These are phyloP conservation scores for Apodemia mormo DNA, from an alignment of 2,888 invertebrate genomes.

Conservation along the genomic window DNA sequence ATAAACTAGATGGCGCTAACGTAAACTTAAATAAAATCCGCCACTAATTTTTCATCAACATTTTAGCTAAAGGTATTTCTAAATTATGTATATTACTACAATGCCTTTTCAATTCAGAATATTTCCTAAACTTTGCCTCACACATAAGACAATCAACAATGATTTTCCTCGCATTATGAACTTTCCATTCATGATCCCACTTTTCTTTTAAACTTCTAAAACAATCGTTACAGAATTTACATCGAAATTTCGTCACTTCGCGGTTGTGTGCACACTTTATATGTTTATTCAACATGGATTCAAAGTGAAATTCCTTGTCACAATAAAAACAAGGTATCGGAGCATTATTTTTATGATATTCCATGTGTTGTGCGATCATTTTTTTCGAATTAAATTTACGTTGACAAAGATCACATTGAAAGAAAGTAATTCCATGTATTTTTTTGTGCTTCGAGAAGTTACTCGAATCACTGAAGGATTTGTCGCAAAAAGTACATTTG, in stretches of 20 bases:
- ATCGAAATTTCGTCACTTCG: slow-evolving; percentile 50
- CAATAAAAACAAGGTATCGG: slow-evolving; percentile 62
- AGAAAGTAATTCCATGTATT: slow-evolving; percentile 62
- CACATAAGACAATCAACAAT: slow-evolving; percentile 67
- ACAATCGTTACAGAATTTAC: slow-evolving; percentile 58
- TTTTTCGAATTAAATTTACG: slow-evolving; percentile 75
- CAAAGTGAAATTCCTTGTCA: slow-evolving; percentile 61
- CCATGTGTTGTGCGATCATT: slow-evolving; percentile 71
- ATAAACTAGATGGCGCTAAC: slow-evolving; percentile 29
- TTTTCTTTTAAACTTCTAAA: slow-evolving; percentile 64
- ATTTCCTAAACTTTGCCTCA: slow-evolving; percentile 66
- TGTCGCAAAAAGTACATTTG: slow-evolving; percentile 73
- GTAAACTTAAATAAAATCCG: slow-evolving; percentile 28
- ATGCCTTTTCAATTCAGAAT: slow-evolving; percentile 64
- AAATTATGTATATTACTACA: slow-evolving; percentile 52
- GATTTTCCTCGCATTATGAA: slow-evolving; percentile 68
- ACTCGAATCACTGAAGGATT: slow-evolving; percentile 75
- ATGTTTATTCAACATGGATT: slow-evolving; percentile 72
- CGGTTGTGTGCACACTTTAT: slow-evolving; percentile 58
- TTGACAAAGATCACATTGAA: slow-evolving; percentile 72
- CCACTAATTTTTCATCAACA: slow-evolving; percentile 45
- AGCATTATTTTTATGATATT: slow-evolving; percentile 61
- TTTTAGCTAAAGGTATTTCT: slow-evolving; percentile 57
- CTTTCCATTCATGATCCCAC: slow-evolving; percentile 75
- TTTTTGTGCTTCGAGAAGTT: slow-evolving; percentile 79